Evolutionary conservation across 2,797 vertebrate species (phyloP).

Genomic region (Sebastes oblongus): DNA sequence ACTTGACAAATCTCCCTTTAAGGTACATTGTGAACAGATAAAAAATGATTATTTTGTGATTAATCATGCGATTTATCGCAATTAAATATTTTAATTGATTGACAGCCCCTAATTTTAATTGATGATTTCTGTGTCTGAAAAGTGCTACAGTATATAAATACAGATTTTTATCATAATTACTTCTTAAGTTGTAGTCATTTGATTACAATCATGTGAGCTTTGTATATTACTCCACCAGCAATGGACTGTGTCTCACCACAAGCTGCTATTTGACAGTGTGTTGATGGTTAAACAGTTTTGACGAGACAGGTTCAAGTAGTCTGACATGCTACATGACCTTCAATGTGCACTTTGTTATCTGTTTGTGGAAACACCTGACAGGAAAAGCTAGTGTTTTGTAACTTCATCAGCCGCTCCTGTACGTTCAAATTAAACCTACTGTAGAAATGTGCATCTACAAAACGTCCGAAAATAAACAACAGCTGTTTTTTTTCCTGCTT

Average conservation of each 20-base stretch:
- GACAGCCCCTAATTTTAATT: no score
- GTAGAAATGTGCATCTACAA: background rate
- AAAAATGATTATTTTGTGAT: no score
- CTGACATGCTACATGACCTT: constrained; percentile 1
- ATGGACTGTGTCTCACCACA: background rate
- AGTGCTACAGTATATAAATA: background rate
- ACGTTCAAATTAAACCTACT: constrained; percentile 2
- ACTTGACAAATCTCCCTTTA: no score
- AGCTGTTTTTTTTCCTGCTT: constrained; percentile 25
- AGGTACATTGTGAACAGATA: no score
- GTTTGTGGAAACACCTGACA: constrained; percentile 11
- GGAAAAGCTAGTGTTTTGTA: background rate
- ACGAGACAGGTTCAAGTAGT: background rate
- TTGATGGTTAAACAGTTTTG: constrained; percentile 8
- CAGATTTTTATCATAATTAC: background rate
- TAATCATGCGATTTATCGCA: no score
- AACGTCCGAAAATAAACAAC: constrained; percentile 28
- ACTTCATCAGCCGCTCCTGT: background rate
- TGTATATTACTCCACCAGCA: background rate
- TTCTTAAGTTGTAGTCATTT: background rate
- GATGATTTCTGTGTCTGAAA: background rate
- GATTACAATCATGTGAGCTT: background rate
- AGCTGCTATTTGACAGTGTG: background rate
- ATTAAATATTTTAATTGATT: background rate
- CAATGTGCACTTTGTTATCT: background rate